Evolutionary conservation across 2,113 vertebrate species (phyloP).

Genomic region (Tenrec ecaudatus): DNA sequence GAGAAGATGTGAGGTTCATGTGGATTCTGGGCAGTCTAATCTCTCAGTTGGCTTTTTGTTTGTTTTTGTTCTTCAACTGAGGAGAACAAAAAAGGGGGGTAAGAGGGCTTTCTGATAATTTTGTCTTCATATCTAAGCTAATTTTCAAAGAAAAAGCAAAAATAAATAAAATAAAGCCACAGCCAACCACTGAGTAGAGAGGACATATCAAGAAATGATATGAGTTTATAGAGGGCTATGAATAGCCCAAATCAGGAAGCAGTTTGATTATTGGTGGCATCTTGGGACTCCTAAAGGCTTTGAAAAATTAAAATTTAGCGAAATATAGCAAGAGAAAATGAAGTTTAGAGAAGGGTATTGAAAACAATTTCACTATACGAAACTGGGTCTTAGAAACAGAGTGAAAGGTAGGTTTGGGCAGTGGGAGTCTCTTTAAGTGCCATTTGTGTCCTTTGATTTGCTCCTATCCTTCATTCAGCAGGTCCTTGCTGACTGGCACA

Average conservation of each 20-base stretch:
- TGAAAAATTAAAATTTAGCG: background rate
- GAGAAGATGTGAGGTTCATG: background rate
- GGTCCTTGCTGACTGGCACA: background rate
- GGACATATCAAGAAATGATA: background rate
- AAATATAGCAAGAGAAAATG: background rate
- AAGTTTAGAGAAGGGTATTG: background rate
- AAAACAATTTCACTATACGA: background rate
- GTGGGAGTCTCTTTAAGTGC: background rate
- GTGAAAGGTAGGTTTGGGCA: background rate
- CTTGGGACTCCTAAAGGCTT: background rate
- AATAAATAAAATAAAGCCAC: background rate
- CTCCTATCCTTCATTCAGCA: no score
- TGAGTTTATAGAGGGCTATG: background rate
- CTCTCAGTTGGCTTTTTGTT: background rate
- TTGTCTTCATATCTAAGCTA: background rate
- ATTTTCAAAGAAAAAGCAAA: background rate
- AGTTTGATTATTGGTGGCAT: background rate
- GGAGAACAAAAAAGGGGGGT: background rate
- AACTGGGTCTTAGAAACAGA: background rate
- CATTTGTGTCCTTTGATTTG: background rate
- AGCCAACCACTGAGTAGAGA: background rate
- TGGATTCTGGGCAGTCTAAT: no score
- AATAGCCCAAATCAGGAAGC: background rate
- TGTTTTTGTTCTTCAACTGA: background rate
- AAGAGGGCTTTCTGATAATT: background rate